Evolutionary conservation across 2,888 invertebrate genomes (phyloP).

Genomic region (Tethea ocularis): DNA sequence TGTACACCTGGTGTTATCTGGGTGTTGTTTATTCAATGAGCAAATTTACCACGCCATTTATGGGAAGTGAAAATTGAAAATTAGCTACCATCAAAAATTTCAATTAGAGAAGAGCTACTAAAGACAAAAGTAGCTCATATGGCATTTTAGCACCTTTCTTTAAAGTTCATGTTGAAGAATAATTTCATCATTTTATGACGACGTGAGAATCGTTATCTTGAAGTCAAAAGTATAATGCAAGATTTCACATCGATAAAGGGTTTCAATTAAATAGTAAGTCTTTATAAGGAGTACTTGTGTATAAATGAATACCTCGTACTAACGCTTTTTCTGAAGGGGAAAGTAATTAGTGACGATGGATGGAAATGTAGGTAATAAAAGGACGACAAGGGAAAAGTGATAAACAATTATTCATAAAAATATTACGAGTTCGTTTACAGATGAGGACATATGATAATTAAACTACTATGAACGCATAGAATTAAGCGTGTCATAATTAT

Average conservation of each 20-base stretch:
- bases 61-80: constrained; percentile 1
- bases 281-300: not conserved
- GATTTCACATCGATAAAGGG: not conserved
- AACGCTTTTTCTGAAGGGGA: not conserved
- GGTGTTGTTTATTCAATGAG: not conserved
- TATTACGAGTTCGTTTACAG: too few species aligned
- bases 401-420: not conserved
- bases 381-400: not conserved
- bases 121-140: not conserved
- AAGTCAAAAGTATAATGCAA: not conserved
- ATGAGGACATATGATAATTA: too few species aligned
- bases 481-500: too few species aligned
- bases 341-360: not conserved
- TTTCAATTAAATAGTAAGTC: not conserved
- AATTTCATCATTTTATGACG: not conserved
- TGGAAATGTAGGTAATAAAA: not conserved
- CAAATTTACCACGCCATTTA: not conserved
- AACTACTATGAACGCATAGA: too few species aligned
- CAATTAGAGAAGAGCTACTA: constrained; percentile 5
- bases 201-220: not conserved
- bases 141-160: not conserved
- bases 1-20: not conserved
- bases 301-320: not conserved
- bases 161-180: not conserved
- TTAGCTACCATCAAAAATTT: not conserved